These are phyloP conservation scores for Vollenhovia emeryi DNA, from an alignment of 1,140 invertebrate species.

Conservation along the genomic window DNA sequence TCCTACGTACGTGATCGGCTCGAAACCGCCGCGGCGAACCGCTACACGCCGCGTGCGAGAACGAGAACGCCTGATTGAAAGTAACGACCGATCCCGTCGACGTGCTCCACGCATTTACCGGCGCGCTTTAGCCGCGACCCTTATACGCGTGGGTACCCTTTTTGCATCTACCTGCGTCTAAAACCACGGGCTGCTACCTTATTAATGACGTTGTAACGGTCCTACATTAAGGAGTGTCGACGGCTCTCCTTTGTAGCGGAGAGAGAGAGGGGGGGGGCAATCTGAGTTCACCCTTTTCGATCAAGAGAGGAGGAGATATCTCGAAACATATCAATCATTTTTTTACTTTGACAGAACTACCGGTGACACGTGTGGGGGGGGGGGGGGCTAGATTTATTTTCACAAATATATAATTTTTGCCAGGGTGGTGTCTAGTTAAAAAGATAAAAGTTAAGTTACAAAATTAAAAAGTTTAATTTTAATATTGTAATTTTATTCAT, in stretches of 20 bases:
- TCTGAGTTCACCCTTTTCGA: not conserved
- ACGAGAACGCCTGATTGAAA: slow-evolving; percentile 77
- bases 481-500: no score
- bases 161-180: slow-evolving; percentile 1
- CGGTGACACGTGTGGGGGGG: not conserved
- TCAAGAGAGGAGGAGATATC: not conserved
- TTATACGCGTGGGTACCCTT: slow-evolving; percentile 29
- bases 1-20: slow-evolving; percentile 65
- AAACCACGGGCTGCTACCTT: not conserved
- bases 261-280: not conserved
- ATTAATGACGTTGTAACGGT: slow-evolving; percentile 44
- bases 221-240: slow-evolving; percentile 30
- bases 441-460: no score
- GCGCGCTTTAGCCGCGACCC: slow-evolving; percentile 60
- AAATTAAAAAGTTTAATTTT: no score
- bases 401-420: not conserved
- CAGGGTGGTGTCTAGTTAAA: no score
- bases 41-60: slow-evolving; percentile 27
- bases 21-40: slow-evolving; percentile 46
- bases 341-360: slow-evolving; percentile 2
- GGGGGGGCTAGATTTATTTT: not conserved
- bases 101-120: slow-evolving; percentile 77
- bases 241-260: not conserved
- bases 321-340: slow-evolving; percentile 13
- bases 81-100: slow-evolving; percentile 73